Conservation (phyloP, 2,888 invertebrate species). For the Endotricha flammealis region DNA sequence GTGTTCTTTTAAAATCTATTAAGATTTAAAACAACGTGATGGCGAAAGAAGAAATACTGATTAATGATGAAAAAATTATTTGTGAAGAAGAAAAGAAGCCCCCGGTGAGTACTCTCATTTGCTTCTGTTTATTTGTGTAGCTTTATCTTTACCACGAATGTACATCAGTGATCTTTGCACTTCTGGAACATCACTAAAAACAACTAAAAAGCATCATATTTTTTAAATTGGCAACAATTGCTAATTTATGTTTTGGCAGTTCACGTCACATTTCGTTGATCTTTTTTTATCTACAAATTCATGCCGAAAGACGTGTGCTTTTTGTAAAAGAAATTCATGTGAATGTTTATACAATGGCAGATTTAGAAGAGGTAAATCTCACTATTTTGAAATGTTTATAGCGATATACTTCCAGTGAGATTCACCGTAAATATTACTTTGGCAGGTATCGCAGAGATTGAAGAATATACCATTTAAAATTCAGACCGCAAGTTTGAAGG, state of each 20-base stretch:
- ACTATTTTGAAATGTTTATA: not conserved
- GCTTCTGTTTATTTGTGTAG: too few relatives aligned
- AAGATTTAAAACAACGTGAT: too few relatives aligned
- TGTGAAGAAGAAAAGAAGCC: too few relatives aligned
- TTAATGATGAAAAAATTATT: too few relatives aligned
- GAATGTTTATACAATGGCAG: constrained; percentile 80
- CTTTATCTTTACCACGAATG: too few relatives aligned
- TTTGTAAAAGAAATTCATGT: constrained; percentile 34
- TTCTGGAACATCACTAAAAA: too few relatives aligned
- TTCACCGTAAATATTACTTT: constrained; percentile 26
- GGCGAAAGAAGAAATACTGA: too few relatives aligned
- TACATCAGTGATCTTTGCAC: too few relatives aligned
- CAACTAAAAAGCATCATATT: too few relatives aligned
- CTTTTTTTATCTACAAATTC: constrained; percentile 9
- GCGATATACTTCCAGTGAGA: not conserved
- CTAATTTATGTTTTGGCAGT: constrained; percentile 13
- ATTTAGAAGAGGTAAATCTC: constrained; percentile 81
- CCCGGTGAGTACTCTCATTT: too few relatives aligned
- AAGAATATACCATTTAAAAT: constrained; percentile 86
- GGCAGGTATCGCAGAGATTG: constrained; percentile 81
- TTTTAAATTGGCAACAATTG: not conserved
- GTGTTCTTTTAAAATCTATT: too few relatives aligned
- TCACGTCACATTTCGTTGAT: constrained; percentile 2
- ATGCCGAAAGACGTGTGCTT: constrained; percentile 44
- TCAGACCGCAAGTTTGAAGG: constrained; percentile 85